Evolutionary conservation across 2,113 vertebrate species (phyloP), one percentile per base, ranked within the genome.

Genomic region (Cinclus mexicanus): DNA sequence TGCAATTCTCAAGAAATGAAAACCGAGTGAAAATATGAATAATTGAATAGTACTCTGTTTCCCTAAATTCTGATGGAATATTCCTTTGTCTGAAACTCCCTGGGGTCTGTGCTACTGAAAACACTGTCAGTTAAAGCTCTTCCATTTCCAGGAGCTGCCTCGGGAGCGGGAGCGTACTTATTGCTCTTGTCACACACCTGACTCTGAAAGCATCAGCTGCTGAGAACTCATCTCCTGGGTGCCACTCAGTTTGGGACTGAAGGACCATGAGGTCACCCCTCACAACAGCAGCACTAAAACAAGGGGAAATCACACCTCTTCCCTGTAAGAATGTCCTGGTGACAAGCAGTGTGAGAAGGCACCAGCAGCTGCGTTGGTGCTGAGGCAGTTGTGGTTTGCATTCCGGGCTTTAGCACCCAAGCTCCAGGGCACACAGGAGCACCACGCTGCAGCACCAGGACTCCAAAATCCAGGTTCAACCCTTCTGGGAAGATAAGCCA

Each of bases 31-130:
- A 95, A 94, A 89, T 64, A 96, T 85, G 93, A 97, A 96, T 97
- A 97, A 97, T 93, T 96, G 81, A 97, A 52, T 24, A 71, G 81
- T 53, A 79, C 41, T 83, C 76, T 88, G 47, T 94, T 95, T 96
- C 70, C 70, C 46, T 87, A 39, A 55, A 95, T 24, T 89, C 87
- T 87, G 63, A 5, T 55, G 90, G 83, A 95, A 56, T 87, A 85
- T 83, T 93, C 85, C 87, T 92, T 96, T 97, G 83, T 93, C 63
- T 95, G 77, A 56, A 28, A 5, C 83, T 96, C 97, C 97, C 95
- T 22, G 2, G 81, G 72, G 97, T 63, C 75, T 16, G 12, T 81
- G 93, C 64, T 85, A 59, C 91, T 53, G 94, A 76, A 97, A 95
- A 87, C 75, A 77, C 56, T 96, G 97, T 93, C 96, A 97, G 92